Evolutionary conservation across 2,113 vertebrate genomes (phyloP), one percentile per base, ranked within the genome.

Genomic region (Camelus bactrianus): DNA sequence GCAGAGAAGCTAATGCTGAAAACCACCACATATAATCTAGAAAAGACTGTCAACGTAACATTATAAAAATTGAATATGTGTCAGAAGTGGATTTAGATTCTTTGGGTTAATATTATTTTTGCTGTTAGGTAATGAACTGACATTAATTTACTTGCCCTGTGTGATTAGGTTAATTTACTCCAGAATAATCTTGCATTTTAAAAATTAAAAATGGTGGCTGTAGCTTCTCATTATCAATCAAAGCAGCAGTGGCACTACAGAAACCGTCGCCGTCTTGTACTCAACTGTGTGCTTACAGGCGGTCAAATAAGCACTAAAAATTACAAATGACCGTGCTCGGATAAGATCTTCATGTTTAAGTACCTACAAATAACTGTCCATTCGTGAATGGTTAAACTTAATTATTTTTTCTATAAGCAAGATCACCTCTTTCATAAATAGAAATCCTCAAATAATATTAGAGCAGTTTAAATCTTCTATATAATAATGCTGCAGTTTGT

Each of bases 181-280:
- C 97, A 56, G 95, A 96, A 98, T 97, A 98, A 97, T 97, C 92
- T 94, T 91, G 97, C 93, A 91, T 98, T 98, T 96, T 95, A 97
- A 97, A 97, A 97, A 97, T 92, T 95, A 96, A 97, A 96, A 94
- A 15, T 24, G 11, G 96, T 86, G 10, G 58, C 83, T 9, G 2
- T 28, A 56, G 88, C 96, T 95, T 96, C 93, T 97, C 96, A 80
- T 88, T 95, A 98, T 97, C 97, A 93, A 97, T 98, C 98, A 98
- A 79, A 88, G 76, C 5, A 38, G 77, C 73, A 8, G 91, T 69
- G 19, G 77, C 35, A 46, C 52, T 0, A 2, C 10, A 46, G 93
- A 84, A 97, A 77, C 50, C 54, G 8, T 42, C 38, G 1, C 35
- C 69, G 19, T 77, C 69, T 97, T 95, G 90, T 93, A 67, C 92